Evolutionary conservation across 2,888 invertebrate species (phyloP).

Genomic region (Dinocampus coccinellae): DNA sequence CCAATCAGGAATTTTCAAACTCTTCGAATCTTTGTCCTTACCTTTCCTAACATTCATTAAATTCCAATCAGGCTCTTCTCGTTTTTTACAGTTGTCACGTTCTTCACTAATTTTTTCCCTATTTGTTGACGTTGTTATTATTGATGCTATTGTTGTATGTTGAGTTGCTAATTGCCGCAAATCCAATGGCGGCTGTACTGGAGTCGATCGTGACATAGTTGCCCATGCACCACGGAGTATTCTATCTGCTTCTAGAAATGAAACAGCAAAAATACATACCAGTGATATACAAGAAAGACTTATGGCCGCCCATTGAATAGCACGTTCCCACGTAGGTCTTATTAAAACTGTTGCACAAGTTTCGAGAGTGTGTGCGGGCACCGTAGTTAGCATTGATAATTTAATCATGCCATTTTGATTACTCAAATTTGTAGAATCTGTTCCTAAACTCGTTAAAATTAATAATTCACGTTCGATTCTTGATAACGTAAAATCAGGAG

Average conservation of each 20-base stretch:
- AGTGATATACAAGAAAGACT: slow-evolving; percentile 75
- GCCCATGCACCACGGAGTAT: slow-evolving; percentile 73
- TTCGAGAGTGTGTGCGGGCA: slow-evolving; percentile 76
- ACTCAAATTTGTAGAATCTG: slow-evolving; percentile 37
- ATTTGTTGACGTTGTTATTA: slow-evolving; percentile 16
- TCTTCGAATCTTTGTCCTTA: slow-evolving; percentile 57
- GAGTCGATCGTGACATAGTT: slow-evolving; percentile 71
- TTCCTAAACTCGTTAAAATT: slow-evolving; percentile 74
- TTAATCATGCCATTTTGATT: slow-evolving; percentile 54
- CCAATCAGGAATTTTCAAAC: slow-evolving; percentile 60
- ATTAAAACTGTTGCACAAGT: slow-evolving; percentile 78
- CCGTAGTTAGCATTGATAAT: slow-evolving; percentile 68
- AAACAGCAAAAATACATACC: slow-evolving; percentile 76
- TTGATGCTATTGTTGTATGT: slow-evolving; percentile 47
- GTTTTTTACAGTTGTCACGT: slow-evolving; percentile 56
- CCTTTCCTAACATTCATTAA: slow-evolving; percentile 59
- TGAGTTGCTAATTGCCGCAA: slow-evolving; percentile 70
- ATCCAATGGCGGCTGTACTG: slow-evolving; percentile 75
- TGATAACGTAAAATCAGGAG: slow-evolving; percentile 87
- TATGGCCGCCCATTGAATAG: slow-evolving; percentile 77
- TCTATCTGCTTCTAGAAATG: slow-evolving; percentile 80
- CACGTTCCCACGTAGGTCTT: slow-evolving; percentile 83
- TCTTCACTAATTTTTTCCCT: slow-evolving; percentile 57
- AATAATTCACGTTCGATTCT: slow-evolving; percentile 77
- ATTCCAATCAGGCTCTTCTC: slow-evolving; percentile 57